phyloP scores from a whole-genome alignment of 2,888 invertebrate genomes.

The Stenodera caucasica region DNA sequence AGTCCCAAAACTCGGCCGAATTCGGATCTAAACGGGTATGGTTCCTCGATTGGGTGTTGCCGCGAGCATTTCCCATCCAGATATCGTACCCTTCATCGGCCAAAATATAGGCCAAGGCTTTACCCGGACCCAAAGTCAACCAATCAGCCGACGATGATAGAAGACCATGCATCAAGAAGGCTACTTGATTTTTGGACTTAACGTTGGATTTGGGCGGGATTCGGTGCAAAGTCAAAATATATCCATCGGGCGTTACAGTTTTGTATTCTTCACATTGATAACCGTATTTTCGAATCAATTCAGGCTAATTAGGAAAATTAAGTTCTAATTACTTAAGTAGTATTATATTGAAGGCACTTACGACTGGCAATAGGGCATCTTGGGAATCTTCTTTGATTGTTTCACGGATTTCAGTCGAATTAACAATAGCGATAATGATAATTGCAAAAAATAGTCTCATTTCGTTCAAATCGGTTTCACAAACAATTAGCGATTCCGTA shows the following conservation, averaged over 20 bases:
- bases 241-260: constrained; percentile 59
- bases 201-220: constrained; percentile 56
- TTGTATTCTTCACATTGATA: constrained; percentile 50
- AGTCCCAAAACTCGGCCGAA: constrained; percentile 51
- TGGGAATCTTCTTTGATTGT: no score
- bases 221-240: constrained; percentile 58
- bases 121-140: constrained; percentile 60
- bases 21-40: constrained; percentile 54
- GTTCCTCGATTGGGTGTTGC: constrained; percentile 60
- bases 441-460: no score
- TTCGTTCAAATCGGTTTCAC: no score
- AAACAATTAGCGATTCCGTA: no score
- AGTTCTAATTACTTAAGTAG: no score
- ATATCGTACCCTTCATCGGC: constrained; percentile 58
- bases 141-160: constrained; percentile 59
- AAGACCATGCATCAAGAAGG: constrained; percentile 59
- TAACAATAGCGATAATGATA: no score
- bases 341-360: no score
- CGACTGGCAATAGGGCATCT: no score
- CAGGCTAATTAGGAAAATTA: no score
- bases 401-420: no score
- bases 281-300: constrained; percentile 50
- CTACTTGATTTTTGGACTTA: constrained; percentile 51
- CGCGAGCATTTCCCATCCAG: constrained; percentile 65
- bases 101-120: constrained; percentile 57